Evolutionary conservation across 2,888 invertebrate genomes (phyloP), one percentile per base, ranked within the genome.

Genomic region (Nematopogon swammerdamellus): DNA sequence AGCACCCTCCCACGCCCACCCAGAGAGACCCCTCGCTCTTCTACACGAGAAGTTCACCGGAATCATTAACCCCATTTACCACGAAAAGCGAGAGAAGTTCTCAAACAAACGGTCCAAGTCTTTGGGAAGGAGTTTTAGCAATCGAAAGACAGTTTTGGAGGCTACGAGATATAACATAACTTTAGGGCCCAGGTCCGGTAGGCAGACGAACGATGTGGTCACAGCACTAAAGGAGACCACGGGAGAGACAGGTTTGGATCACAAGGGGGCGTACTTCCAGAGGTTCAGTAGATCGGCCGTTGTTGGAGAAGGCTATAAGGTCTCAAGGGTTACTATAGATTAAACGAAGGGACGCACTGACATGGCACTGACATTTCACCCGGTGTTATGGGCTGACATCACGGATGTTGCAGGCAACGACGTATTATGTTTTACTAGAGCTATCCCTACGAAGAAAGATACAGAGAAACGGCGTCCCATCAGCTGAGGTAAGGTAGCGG

Each of bases 61-160:
- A 2, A 68, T 79, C 14, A 70, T 76, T 36, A 79, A 75, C 57
- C 77, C 79, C 0, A 60, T 74, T 16, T 73, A 75, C 60, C 74
- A 76, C 48, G 50, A 49, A 53, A 77, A 74, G 54, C 64, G 60
- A 55, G 72, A 77, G 57, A 72, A 68, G 52, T 76, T 77, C 55
- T 55, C 55, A 0, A 74, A 75, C 2, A 79, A 77, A 53, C 55
- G 77, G 25, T 72, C 77, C 1, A 76, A 75, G 50, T 75, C 74
- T 1, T 46, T 79, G 19, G 72, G 74, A 1, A 57, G 75, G 1
- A 73, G 67, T 48, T 72, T 71, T 18, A 75, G 67, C 50, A 59
- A 68, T 1, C 68, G 61, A 45, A 66, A 60, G 42, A 19, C 65
- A 42, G 69, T 66, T 2, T 19, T 72, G 11, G 75, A 76, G 50